A percentile compares a stretch with the other conserved stretches of the same genome.
Conservation (phyloP, 2,888 invertebrate species). For the Dasypolia templi region DNA sequence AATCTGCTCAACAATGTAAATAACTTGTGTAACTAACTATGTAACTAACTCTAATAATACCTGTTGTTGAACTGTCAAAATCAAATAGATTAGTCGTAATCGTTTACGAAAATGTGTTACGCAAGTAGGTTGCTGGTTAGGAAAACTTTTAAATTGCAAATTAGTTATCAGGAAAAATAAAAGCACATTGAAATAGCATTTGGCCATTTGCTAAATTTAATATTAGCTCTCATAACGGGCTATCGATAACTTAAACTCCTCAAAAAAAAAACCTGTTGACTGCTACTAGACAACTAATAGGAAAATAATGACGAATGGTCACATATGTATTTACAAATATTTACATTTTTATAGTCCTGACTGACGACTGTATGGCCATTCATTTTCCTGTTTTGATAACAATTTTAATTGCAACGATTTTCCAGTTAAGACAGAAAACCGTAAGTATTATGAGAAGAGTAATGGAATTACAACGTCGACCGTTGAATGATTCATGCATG, state of each 20-base stretch:
- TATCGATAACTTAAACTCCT: neutral
- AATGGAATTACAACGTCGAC: conserved; percentile 35
- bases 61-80: too few relatives aligned
- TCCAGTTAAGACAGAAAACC: conserved; percentile 54
- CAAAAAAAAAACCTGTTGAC: conserved; percentile 2
- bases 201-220: conserved; percentile 17
- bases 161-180: conserved; percentile 20
- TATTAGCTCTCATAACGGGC: neutral
- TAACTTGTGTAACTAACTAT: too few relatives aligned
- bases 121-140: too few relatives aligned
- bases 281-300: conserved; percentile 2
- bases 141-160: conserved; percentile 10
- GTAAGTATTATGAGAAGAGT: conserved; percentile 25
- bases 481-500: conserved; percentile 36
- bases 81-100: too few relatives aligned
- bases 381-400: conserved; percentile 57
- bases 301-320: conserved; percentile 10
- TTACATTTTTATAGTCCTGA: conserved; percentile 22
- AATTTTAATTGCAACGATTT: conserved; percentile 31
- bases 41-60: too few relatives aligned
- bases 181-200: neutral
- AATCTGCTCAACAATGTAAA: too few relatives aligned
- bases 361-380: conserved; percentile 15
- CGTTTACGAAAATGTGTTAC: too few relatives aligned
- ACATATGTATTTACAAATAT: conserved; percentile 15